Conservation (phyloP, 2,888 invertebrate species). For the Ichneumoninae sp. region DNA sequence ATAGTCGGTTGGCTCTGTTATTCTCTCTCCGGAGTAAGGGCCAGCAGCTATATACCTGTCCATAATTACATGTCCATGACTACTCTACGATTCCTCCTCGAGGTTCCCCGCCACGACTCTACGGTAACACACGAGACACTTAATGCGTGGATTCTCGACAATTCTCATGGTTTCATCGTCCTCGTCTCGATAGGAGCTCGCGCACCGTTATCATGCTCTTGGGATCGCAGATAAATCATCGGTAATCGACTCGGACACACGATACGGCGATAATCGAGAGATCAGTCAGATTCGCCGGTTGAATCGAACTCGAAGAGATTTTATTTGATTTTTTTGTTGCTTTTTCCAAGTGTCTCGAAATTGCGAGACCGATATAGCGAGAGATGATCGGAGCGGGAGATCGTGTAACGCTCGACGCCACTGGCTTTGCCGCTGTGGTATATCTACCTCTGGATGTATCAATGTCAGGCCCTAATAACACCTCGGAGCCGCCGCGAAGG, state of each 20-base stretch:
- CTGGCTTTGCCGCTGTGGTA: slow-evolving; percentile 9
- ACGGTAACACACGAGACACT: slow-evolving; percentile 63
- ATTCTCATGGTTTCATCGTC: slow-evolving; percentile 5
- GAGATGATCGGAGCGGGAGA: background rate
- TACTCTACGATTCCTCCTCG: slow-evolving; percentile 66
- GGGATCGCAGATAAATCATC: slow-evolving; percentile 11
- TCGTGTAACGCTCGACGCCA: slow-evolving; percentile 34
- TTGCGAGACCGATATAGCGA: background rate
- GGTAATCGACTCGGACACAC: background rate
- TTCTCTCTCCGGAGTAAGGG: slow-evolving; percentile 41
- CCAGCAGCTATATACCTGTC: slow-evolving; percentile 34
- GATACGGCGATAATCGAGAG: background rate
- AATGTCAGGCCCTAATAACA: slow-evolving; percentile 82
- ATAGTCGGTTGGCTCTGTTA: slow-evolving; percentile 68
- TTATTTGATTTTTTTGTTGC: background rate
- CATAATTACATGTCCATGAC: slow-evolving; percentile 62
- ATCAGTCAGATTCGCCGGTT: slow-evolving; percentile 5
- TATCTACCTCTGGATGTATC: slow-evolving; percentile 77
- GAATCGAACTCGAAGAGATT: background rate
- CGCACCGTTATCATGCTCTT: background rate
- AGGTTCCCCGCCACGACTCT: slow-evolving; percentile 70
- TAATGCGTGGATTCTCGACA: slow-evolving; percentile 10
- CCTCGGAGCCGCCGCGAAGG: slow-evolving; percentile 65
- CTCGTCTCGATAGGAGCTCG: background rate
- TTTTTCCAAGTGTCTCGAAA: slow-evolving; percentile 3